phyloP scores from a whole-genome alignment of 2,113 vertebrate species.

The Danionella cerebrum region DNA sequence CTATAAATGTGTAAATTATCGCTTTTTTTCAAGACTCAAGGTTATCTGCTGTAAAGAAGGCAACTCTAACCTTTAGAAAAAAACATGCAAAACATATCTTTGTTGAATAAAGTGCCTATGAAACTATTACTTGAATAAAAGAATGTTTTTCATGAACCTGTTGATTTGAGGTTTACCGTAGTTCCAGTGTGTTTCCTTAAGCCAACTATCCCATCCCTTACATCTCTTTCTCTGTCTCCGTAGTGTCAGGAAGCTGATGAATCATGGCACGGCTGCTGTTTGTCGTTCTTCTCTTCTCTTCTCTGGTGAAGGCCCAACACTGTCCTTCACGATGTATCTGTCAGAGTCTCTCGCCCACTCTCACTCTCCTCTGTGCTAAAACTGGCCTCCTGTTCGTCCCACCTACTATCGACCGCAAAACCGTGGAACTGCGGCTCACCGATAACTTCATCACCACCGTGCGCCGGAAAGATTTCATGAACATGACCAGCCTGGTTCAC shows the following conservation, averaged over 20 bases:
- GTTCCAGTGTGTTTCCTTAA: too few species aligned
- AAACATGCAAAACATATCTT: too few species aligned
- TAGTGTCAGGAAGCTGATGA: conserved; percentile 51
- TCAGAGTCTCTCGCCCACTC: conserved; percentile 83
- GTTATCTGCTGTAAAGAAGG: too few species aligned
- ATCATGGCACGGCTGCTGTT: conserved; percentile 80
- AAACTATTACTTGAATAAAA: too few species aligned
- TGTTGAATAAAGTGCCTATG: too few species aligned
- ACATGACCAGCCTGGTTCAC: conserved; percentile 94
- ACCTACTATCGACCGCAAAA: conserved; percentile 81
- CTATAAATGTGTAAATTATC: too few species aligned
- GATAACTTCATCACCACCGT: conserved; percentile 92
- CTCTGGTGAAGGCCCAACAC: conserved; percentile 68
- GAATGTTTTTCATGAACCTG: too few species aligned
- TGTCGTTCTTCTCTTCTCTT: conserved; percentile 75
- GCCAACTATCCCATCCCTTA: not conserved
- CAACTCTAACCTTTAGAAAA: too few species aligned
- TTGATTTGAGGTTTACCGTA: too few species aligned
- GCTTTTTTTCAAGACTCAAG: too few species aligned
- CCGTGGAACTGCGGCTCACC: conserved; percentile 85
- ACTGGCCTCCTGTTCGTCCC: conserved; percentile 87
- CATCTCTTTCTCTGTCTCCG: not conserved
- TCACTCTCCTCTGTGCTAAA: conserved; percentile 90
- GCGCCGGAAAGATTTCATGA: conserved; percentile 81
- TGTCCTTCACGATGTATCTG: conserved; percentile 88